Base-by-base conservation (phyloP, 2,888 invertebrate species). In the Rhaphigaster nebulosa region DNA sequence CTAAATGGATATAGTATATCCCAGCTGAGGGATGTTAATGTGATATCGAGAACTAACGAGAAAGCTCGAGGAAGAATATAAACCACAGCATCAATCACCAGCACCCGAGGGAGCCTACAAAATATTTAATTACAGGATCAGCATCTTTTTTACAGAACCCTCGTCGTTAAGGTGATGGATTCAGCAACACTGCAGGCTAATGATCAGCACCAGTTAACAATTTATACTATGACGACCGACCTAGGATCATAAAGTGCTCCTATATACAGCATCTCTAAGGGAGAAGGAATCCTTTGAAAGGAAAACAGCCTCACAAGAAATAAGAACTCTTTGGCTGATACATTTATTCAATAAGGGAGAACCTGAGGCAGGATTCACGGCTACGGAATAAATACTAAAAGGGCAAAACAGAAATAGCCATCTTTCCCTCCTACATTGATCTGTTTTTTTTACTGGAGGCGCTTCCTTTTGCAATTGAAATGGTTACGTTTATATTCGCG, bases 31-130 rank as follows among this genome's bases (percentile, higher is more conserved):
- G 26, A n/a, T 84, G 84, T n/a, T 84, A 84, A 84, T 84, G 45
- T 84, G 84, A 84, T 84, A 84, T 84, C n/a, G 84, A 41, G 80
- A 80, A 80, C 41, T 80, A 80, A 80, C 80, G 80, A 80, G 45
- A 38, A 38, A 8, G n/a, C n/a, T 6, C 45, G 4, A 84, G 80
- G 80, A 26, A 45, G 80, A 45, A 45, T 45, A 84, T 84, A 23
- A 38, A 76, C 38, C 38, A 29, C 76, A 45, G 80, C 84, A 84
- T 84, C 84, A 84, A 84, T 84, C 84, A 84, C 84, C 45, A 26
- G 15, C 45, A 0, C 6, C 45, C 45, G 26, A 4, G n/a, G 26
- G 45, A n/a, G 45, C 45, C 84, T 41, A 45, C 84, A 84, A 41
- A 84, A 84, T 84, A 84, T 84, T 84, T 84, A 84, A 84, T 80